phyloP scores from a whole-genome alignment of 2,888 invertebrate species.

The Catocala nupta region DNA sequence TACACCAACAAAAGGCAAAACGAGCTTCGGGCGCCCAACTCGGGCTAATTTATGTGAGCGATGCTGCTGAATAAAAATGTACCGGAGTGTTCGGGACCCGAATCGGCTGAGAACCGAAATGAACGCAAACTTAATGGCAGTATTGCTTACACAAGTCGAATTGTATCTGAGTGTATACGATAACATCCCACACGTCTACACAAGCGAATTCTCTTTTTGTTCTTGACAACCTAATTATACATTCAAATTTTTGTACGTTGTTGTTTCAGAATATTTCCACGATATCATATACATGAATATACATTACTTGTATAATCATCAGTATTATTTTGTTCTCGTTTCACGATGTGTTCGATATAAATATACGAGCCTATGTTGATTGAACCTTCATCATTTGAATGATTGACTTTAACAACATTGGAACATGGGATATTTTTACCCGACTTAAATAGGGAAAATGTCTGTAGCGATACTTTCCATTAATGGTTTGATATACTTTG shows the following conservation, averaged over 20 bases:
- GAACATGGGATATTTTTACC: too few species aligned
- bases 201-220: constrained; percentile 16
- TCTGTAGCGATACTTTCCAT: neutral
- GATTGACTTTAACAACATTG: too few species aligned
- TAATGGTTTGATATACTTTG: constrained; percentile 1
- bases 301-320: too few species aligned
- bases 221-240: constrained; percentile 36
- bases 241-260: constrained; percentile 37
- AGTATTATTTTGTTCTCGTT: neutral
- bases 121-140: constrained; percentile 46
- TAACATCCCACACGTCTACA: constrained; percentile 10
- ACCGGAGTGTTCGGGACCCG: constrained; percentile 20
- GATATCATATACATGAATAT: neutral
- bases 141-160: constrained; percentile 41
- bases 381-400: neutral
- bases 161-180: constrained; percentile 33
- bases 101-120: constrained; percentile 30
- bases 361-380: neutral
- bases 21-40: constrained; percentile 34
- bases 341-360: too few species aligned
- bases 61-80: constrained; percentile 57
- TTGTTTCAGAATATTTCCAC: constrained; percentile 34
- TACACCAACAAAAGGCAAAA: constrained; percentile 43
- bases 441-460: neutral
- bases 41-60: constrained; percentile 59